Evolutionary conservation across 2,113 vertebrate species (phyloP).

Genomic region (Callipepla californica): DNA sequence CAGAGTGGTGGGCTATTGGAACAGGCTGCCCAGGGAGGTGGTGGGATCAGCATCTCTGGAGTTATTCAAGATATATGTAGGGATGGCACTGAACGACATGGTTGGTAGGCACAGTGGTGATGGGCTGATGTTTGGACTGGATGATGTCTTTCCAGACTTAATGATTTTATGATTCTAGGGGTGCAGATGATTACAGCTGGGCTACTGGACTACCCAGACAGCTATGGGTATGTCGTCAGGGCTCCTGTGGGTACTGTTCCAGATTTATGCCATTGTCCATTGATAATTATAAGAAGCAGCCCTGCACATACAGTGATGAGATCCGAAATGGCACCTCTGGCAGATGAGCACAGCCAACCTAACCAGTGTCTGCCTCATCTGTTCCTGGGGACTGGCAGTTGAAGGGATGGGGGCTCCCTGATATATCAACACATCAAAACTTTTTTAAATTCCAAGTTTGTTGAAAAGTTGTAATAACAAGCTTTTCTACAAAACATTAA

Average conservation of each 20-base stretch:
- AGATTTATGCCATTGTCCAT: background rate
- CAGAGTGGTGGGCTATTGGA: no score
- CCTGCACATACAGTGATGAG: background rate
- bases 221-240: background rate
- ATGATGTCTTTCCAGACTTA: no score
- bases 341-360: background rate
- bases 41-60: no score
- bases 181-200: rapidly evolving
- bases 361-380: background rate
- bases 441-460: background rate
- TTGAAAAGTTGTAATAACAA: background rate
- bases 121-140: no score
- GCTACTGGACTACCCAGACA: background rate
- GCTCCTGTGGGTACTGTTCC: background rate
- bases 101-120: no score
- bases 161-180: no score
- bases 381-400: background rate
- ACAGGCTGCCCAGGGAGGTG: no score
- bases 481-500: background rate
- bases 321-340: background rate
- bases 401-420: background rate
- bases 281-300: background rate
- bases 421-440: background rate
- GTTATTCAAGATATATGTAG: no score
- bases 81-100: no score